Evolutionary conservation across 2,797 vertebrate genomes (phyloP).

Genomic region (Acipenser ruthenus): DNA sequence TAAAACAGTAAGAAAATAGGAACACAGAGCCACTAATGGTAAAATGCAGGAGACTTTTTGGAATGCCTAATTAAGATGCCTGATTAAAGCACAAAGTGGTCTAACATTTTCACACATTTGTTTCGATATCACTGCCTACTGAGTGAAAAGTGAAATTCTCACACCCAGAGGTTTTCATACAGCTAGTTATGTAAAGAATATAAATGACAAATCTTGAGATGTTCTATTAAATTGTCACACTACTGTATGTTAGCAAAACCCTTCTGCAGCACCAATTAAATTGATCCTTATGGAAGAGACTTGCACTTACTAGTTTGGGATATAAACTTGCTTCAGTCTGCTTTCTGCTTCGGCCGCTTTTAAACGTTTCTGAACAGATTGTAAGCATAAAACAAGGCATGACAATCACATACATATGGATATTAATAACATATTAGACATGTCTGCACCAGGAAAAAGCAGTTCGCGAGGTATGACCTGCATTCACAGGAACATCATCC

Average conservation of each 20-base stretch:
- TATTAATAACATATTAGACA: not conserved
- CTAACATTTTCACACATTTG: too few relatives aligned
- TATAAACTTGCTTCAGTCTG: slow-evolving; percentile 20
- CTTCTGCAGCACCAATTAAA: not conserved
- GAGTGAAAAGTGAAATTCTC: too few relatives aligned
- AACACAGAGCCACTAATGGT: too few relatives aligned
- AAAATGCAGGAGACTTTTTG: too few relatives aligned
- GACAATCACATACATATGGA: not conserved
- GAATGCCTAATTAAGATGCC: too few relatives aligned
- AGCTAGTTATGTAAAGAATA: too few relatives aligned
- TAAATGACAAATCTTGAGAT: too few relatives aligned
- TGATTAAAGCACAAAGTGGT: not conserved
- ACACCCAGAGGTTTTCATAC: too few relatives aligned
- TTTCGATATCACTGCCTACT: not conserved
- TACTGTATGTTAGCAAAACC: not conserved
- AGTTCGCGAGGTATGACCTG: too few relatives aligned
- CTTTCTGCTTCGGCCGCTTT: slow-evolving; percentile 23
- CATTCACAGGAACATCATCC: not conserved
- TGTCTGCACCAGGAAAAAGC: not conserved
- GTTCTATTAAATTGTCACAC: too few relatives aligned
- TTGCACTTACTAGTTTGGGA: slow-evolving; percentile 23
- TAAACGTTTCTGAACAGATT: slow-evolving; percentile 16
- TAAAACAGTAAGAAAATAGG: too few relatives aligned
- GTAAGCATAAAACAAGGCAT: not conserved
- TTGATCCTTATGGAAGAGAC: not conserved